These are phyloP conservation scores for Chloropsis hardwickii DNA, from an alignment of 2,113 vertebrate genomes.

Conservation along the genomic window DNA sequence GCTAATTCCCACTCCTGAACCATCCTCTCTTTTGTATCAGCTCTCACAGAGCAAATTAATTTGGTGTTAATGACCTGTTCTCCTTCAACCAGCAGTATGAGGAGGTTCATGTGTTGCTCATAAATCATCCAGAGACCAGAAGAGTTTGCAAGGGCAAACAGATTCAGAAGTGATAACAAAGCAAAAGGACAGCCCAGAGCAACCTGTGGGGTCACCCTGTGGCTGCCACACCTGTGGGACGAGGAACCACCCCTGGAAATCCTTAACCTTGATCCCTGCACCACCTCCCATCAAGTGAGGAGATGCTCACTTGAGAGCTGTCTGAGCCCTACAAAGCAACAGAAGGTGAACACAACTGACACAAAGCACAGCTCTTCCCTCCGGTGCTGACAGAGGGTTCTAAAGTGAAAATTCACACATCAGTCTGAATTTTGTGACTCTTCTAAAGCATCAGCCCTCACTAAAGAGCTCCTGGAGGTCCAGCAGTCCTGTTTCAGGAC, in stretches of 20 bases:
- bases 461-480: neutral
- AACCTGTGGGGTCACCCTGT: neutral
- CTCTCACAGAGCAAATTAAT: neutral
- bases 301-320: neutral
- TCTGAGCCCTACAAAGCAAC: neutral
- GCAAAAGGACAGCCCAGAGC: neutral
- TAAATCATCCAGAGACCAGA: neutral
- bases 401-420: accelerated
- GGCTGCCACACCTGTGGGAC: neutral
- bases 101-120: neutral
- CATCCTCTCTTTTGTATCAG: neutral
- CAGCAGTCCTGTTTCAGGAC: neutral
- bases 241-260: neutral
- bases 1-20: neutral
- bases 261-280: neutral
- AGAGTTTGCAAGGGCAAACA: neutral
- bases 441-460: neutral
- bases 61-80: neutral
- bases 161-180: neutral
- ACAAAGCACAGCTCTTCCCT: neutral
- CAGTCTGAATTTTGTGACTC: neutral
- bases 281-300: neutral
- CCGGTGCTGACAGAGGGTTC: neutral
- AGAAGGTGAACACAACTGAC: neutral
- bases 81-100: neutral